A percentile compares a stretch with the other conserved stretches of the same genome.
Evolutionary conservation across 2,797 vertebrate species (phyloP).

Genomic region (Dromococcyx pavoninus): DNA sequence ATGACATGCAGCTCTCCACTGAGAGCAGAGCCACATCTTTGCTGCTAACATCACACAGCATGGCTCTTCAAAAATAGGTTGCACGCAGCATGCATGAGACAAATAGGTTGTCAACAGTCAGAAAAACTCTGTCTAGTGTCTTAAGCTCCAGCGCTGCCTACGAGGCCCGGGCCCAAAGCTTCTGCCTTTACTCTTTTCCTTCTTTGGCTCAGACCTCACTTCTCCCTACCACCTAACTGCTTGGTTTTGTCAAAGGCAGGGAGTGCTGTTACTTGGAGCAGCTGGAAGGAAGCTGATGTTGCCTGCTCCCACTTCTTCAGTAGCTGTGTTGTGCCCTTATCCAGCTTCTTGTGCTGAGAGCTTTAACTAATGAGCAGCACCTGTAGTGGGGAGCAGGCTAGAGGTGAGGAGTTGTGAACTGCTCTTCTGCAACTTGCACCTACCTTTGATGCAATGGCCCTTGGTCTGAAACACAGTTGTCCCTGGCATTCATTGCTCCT

Average conservation of each 20-base stretch:
- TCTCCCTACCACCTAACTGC: not conserved
- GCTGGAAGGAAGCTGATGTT: not conserved
- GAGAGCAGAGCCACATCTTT: not conserved
- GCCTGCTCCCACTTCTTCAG: not conserved
- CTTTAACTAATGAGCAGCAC: not conserved
- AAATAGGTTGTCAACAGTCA: not conserved
- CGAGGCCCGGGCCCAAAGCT: not conserved
- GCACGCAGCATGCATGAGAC: not conserved
- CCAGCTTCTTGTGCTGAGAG: not conserved
- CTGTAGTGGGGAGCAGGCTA: not conserved
- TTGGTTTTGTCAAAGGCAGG: not conserved
- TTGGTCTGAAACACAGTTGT: not conserved
- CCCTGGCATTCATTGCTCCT: not conserved
- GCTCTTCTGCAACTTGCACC: not conserved
- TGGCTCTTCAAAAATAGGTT: not conserved
- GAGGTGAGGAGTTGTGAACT: not conserved
- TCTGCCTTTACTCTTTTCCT: not conserved
- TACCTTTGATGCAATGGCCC: not conserved
- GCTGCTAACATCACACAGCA: not conserved
- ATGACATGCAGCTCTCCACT: not conserved
- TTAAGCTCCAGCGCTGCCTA: not conserved
- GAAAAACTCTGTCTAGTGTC: not conserved
- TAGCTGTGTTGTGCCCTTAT: not conserved
- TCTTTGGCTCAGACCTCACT: not conserved
- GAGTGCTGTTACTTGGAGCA: not conserved